A percentile compares a stretch with the other conserved stretches of the same genome.
Evolutionary conservation across 2,113 vertebrate genomes (phyloP).

Genomic region (Platichthys flesus): DNA sequence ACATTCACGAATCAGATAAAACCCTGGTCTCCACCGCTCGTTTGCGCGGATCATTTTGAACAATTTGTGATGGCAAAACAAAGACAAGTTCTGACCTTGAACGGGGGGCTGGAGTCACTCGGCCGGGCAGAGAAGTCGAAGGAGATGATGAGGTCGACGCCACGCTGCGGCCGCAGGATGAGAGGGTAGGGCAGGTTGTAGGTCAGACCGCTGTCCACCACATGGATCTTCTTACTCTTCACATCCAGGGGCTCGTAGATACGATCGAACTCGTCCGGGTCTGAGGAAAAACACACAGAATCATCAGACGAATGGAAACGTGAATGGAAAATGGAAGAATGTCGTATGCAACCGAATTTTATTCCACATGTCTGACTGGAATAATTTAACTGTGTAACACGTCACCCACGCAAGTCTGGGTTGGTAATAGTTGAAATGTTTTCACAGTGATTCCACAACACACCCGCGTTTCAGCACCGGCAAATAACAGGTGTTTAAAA

Average conservation of each 20-base stretch:
- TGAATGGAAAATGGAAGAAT: neutral
- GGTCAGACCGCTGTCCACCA: constrained; percentile 97
- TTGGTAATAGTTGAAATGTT: too few relatives aligned
- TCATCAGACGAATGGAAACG: neutral
- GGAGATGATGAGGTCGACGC: constrained; percentile 94
- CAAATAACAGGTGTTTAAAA: too few relatives aligned
- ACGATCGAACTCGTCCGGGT: constrained; percentile 95
- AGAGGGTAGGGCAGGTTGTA: constrained; percentile 96
- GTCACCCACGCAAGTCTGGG: too few relatives aligned
- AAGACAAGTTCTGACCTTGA: constrained; percentile 86
- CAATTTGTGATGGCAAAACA: neutral
- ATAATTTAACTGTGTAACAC: too few relatives aligned
- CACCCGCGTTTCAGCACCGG: too few relatives aligned
- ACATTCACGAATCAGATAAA: constrained; percentile 1
- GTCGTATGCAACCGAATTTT: too few relatives aligned
- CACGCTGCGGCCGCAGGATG: constrained; percentile 90
- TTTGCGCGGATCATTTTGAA: neutral
- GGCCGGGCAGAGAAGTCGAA: constrained; percentile 97
- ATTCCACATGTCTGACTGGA: too few relatives aligned
- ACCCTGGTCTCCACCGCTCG: neutral
- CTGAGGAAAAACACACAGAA: constrained; percentile 69
- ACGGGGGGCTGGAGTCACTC: constrained; percentile 95
- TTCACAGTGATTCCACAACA: too few relatives aligned
- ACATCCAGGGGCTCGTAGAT: constrained; percentile 98
- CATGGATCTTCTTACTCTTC: constrained; percentile 98